Base-by-base conservation (phyloP, 2,113 vertebrate genomes). In the Fulmarus glacialis region DNA sequence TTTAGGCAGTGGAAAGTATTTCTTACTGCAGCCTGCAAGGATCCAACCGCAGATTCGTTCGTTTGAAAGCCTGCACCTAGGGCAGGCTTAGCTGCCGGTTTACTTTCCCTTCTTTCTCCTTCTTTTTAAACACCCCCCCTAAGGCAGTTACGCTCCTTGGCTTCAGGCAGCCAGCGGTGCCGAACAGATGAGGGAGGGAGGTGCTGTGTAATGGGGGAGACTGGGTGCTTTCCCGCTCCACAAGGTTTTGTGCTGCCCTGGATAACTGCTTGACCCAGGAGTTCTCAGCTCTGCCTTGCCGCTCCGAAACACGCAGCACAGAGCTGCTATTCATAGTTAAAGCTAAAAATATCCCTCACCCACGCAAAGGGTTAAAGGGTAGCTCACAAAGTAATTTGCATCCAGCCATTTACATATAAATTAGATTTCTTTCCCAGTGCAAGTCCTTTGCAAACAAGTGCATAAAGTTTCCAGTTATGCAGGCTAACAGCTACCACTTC, bases 321-420 rank as follows among this genome's bases (percentile, higher is more conserved):
- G 77, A 90, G 84, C 89, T 91, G 29, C 70, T 80, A 38, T 95
- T 96, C 66, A 88, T 45, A 56, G 27, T 45, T 40, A 32, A 42
- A 89, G 87, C 56, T 96, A 93, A 96, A 97, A 96, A 95, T 90
- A 97, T 19, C 60, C 62, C 48, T 85, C 82, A 50, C 87, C 89
- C 91, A 71, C 8, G 0, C 62, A 70, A 45, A 87, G 84, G 81
- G 91, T 96, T 94, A 96, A 97, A 91, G 94, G 82, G 66, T 77
- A 94, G 87, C 81, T 93, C 38, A 1, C 36, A 68, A 75, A 80
- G 77, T 56, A 27, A 48, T 89, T 77, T 93, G 89, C 74, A 88
- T 93, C 70, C 53, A 55, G 1, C 45, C 42, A 86, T 97, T 97
- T 97, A 73, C 95, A 95, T 97, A 94, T 22, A 96, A 96, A 93